Evolutionary conservation across 2,888 invertebrate genomes (phyloP).

Genomic region (Pseudoips prasinana): DNA sequence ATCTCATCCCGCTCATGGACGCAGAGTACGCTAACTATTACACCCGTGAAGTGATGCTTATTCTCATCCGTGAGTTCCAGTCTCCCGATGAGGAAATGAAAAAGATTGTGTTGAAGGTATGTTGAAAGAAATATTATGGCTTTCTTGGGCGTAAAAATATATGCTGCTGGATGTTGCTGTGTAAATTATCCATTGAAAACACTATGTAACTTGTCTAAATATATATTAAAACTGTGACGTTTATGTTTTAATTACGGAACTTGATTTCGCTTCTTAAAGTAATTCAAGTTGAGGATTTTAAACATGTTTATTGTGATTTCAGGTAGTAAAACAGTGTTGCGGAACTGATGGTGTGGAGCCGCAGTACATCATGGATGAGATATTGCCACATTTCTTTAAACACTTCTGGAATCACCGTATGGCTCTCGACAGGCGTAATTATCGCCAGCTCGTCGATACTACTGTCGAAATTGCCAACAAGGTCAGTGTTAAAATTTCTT

Average conservation of each 20-base stretch:
- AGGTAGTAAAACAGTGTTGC: constrained; percentile 99
- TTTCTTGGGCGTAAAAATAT: too few species aligned
- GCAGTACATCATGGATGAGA: constrained; percentile 99
- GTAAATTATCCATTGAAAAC: too few species aligned
- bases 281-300: too few species aligned
- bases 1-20: constrained; percentile 99
- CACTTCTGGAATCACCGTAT: constrained; percentile 99
- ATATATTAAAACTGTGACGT: too few species aligned
- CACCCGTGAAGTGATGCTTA: constrained; percentile 98
- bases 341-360: constrained; percentile 99
- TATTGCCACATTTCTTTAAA: constrained; percentile 98
- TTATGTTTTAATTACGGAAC: too few species aligned
- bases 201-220: too few species aligned
- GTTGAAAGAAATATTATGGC: too few species aligned
- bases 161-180: too few species aligned
- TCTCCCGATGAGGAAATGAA: constrained; percentile 99
- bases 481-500: constrained; percentile 59
- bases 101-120: constrained; percentile 98
- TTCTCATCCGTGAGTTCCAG: constrained; percentile 99
- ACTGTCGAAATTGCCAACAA: constrained; percentile 99
- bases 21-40: constrained; percentile 99
- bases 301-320: too few species aligned
- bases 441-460: constrained; percentile 98
- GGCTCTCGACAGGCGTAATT: constrained; percentile 99
- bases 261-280: too few species aligned